A percentile compares a stretch with the other conserved stretches of the same genome.
Evolutionary conservation across 2,113 vertebrate genomes (phyloP).

Genomic region (Ptyas mucosa): DNA sequence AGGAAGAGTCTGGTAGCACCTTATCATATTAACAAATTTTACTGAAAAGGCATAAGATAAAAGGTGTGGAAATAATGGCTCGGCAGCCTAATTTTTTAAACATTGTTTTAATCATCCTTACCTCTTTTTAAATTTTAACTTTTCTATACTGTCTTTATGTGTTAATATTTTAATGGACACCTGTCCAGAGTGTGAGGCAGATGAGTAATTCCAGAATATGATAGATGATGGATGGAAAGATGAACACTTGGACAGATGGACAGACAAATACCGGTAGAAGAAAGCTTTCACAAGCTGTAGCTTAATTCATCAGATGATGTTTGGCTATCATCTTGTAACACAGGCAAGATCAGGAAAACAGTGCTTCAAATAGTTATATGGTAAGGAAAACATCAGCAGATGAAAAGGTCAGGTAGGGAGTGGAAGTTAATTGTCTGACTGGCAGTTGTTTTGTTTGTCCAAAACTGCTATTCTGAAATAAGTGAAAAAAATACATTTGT

Average conservation of each 20-base stretch:
- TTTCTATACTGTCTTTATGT: background rate
- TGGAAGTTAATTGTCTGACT: background rate
- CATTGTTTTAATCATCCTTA: background rate
- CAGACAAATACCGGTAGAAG: no score
- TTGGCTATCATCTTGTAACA: background rate
- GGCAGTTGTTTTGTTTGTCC: background rate
- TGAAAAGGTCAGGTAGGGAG: background rate
- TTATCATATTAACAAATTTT: background rate
- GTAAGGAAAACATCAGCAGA: no score
- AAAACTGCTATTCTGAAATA: background rate
- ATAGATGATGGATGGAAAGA: background rate
- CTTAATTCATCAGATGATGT: background rate
- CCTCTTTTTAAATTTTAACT: background rate
- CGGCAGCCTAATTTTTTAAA: background rate
- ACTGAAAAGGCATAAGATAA: background rate
- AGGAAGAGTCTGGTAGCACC: background rate
- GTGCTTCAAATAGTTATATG: background rate
- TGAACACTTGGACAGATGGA: background rate
- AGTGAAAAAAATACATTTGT: background rate
- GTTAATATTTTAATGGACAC: background rate
- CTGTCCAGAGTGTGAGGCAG: background rate
- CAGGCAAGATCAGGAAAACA: background rate
- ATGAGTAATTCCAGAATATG: background rate
- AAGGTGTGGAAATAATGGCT: background rate
- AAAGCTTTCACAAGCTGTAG: background rate